These are phyloP conservation scores for Halocynthia aurantium DNA, from an alignment of 23 tunicate species.

Conservation along the genomic window DNA sequence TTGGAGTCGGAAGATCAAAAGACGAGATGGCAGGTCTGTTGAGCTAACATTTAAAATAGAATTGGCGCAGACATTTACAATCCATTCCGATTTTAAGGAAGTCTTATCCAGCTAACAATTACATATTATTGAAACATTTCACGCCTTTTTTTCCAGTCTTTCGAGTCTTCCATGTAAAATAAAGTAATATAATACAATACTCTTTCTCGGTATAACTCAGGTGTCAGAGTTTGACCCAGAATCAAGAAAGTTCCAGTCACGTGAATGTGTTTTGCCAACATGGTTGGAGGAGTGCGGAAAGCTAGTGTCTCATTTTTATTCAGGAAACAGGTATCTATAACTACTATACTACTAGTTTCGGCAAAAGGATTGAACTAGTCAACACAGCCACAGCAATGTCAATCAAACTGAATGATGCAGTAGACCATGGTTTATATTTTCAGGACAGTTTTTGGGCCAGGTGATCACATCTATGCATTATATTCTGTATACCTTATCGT, in stretches of 20 bases:
- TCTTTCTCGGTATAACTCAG: slow-evolving; percentile 7
- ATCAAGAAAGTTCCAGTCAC: slow-evolving; percentile 43
- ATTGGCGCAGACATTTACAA: no score
- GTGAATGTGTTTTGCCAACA: slow-evolving; percentile 51
- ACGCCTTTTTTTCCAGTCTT: no score
- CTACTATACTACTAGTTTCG: no score
- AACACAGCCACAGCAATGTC: no score
- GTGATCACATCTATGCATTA: slow-evolving; percentile 64
- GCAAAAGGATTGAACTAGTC: no score
- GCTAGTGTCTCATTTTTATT: slow-evolving; percentile 36
- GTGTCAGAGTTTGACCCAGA: slow-evolving; percentile 60
- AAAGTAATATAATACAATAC: background rate
- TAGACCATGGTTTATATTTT: background rate
- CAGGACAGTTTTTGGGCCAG: slow-evolving; percentile 46
- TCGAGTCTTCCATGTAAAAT: background rate
- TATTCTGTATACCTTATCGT: slow-evolving; percentile 72
- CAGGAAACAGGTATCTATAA: slow-evolving; percentile 49
- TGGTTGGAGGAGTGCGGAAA: slow-evolving; percentile 60
- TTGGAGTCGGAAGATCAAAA: slow-evolving; percentile 33
- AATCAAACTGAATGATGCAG: no score
- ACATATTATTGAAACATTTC: no score
- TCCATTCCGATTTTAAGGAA: no score
- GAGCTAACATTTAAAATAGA: no score
- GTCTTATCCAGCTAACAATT: no score
- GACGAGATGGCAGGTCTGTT: slow-evolving; percentile 62